Evolutionary conservation across 2,797 vertebrate species (phyloP).

Genomic region (Phalanger gymnotis): DNA sequence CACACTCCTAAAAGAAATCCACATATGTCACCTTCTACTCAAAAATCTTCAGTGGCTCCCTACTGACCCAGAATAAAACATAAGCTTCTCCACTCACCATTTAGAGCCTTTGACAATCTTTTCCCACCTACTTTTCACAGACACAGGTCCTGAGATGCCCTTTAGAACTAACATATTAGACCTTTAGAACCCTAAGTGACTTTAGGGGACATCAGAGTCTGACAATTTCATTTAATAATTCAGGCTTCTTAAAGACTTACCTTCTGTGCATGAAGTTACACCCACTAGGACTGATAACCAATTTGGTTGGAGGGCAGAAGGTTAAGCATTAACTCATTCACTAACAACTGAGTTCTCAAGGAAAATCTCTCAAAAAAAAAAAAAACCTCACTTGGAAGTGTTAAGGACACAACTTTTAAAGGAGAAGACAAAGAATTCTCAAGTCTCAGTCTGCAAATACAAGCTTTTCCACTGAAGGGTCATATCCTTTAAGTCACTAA

Average conservation of each 20-base stretch:
- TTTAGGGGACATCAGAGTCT: background rate
- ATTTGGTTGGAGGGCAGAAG: background rate
- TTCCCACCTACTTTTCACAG: background rate
- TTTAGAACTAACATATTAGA: background rate
- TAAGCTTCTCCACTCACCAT: background rate
- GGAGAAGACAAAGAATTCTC: background rate
- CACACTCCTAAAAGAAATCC: background rate
- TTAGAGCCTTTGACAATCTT: background rate
- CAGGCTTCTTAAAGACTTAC: background rate
- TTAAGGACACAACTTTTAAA: conserved; percentile 19
- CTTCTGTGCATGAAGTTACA: background rate
- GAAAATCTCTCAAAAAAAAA: conserved; percentile 18
- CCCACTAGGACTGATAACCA: background rate
- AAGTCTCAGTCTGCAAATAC: background rate
- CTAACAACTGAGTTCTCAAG: background rate
- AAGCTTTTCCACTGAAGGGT: background rate
- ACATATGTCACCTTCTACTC: background rate
- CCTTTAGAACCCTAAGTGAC: background rate
- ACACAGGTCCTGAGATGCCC: background rate
- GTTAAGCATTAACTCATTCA: background rate
- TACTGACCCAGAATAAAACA: background rate
- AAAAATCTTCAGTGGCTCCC: background rate
- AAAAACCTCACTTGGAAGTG: background rate
- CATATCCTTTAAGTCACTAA: background rate
- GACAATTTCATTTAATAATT: background rate